Percentiles rank a stretch among this genome's conserved stretches.
Conservation (phyloP, 2,797 vertebrate genomes). For the Setipinna tenuifilis region DNA sequence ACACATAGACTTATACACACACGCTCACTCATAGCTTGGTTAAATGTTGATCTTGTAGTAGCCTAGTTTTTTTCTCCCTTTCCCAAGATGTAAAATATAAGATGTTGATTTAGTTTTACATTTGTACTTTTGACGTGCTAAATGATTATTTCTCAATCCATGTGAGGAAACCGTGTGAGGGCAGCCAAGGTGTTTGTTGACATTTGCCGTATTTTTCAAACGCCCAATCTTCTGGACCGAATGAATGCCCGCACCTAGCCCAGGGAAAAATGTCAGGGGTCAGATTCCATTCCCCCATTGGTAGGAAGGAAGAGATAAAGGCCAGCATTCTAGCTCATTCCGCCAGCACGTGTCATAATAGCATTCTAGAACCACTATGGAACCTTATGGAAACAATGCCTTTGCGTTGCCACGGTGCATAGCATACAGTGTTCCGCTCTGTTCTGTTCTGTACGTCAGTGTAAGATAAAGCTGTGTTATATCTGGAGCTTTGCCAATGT, state of each 20-base stretch:
- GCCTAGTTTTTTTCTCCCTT: not conserved
- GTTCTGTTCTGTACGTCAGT: not conserved
- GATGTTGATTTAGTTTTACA: not conserved
- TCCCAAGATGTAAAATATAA: not conserved
- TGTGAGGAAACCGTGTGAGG: not conserved
- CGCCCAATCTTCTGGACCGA: not conserved
- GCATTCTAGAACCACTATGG: not conserved
- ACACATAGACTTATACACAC: not conserved
- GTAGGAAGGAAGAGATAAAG: constrained; percentile 1
- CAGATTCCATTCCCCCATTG: not conserved
- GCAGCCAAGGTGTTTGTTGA: not conserved
- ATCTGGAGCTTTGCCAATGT: not conserved
- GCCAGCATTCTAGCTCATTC: not conserved
- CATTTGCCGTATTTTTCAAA: not conserved
- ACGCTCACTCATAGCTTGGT: not conserved
- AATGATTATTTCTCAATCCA: not conserved
- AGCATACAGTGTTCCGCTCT: not conserved
- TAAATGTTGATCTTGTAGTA: not conserved
- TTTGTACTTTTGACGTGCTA: not conserved
- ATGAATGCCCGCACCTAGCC: not conserved
- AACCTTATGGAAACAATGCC: not conserved
- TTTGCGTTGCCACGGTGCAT: not conserved
- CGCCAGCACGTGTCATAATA: not conserved
- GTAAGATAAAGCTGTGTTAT: not conserved
- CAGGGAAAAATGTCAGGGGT: not conserved